A percentile compares a stretch with the other conserved stretches of the same genome.
Conservation (phyloP, 2,113 vertebrate species). For the Apodemus speciosus region DNA sequence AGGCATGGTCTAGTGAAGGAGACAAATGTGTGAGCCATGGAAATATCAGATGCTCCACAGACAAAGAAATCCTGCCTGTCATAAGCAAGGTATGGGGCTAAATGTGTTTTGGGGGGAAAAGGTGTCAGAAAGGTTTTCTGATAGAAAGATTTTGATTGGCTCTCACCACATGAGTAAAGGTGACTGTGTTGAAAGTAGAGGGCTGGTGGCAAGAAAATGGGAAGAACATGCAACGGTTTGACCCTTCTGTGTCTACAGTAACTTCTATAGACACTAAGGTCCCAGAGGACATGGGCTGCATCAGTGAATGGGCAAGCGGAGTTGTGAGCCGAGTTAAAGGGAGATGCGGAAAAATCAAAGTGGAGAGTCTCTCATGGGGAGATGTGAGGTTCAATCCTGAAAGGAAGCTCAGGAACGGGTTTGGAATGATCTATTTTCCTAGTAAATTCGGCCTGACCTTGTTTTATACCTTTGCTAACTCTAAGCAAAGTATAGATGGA, state of each 20-base stretch:
- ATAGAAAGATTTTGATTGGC: not conserved
- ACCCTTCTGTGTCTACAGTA: fast-evolving
- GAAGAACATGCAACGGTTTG: not conserved
- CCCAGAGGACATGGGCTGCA: not conserved
- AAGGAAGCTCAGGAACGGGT: not conserved
- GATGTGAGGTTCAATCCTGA: not conserved
- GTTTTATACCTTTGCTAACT: not conserved
- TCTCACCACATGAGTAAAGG: not conserved
- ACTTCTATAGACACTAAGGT: not conserved
- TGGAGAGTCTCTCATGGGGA: fast-evolving
- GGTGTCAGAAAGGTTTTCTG: not conserved
- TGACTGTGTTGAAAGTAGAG: not conserved
- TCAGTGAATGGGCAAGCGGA: not conserved
- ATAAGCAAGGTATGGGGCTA: not conserved
- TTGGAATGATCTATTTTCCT: not conserved
- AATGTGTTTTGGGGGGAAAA: not conserved
- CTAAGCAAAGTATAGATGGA: not conserved
- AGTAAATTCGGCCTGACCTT: not conserved
- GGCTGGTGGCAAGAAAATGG: not conserved
- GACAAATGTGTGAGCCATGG: not conserved
- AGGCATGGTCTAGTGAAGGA: not conserved
- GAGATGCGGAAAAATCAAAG: not conserved
- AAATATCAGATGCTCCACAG: not conserved
- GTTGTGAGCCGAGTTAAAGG: not conserved
- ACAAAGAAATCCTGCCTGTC: not conserved